A percentile compares a stretch with the other conserved stretches of the same genome.
Conservation (phyloP, 2,797 vertebrate genomes). For the Eupleurogrammus muticus region DNA sequence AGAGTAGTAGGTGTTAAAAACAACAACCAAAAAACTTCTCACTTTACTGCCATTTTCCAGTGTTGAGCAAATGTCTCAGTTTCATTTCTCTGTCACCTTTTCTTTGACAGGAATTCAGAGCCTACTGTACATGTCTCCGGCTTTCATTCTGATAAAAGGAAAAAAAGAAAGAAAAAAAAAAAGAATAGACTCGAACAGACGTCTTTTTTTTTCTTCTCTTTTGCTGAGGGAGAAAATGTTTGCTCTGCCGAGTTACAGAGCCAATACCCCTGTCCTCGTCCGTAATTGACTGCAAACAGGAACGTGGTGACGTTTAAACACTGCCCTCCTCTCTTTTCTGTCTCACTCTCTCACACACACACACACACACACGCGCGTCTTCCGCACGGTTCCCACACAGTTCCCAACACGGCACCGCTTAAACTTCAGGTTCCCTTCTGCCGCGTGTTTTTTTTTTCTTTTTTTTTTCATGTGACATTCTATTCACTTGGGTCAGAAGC, state of each 20-base stretch:
- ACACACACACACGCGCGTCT: conserved; percentile 23
- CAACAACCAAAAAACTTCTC: conserved; percentile 15
- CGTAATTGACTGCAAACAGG: conserved; percentile 86
- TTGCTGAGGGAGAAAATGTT: conserved; percentile 74
- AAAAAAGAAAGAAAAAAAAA: conserved; percentile 40
- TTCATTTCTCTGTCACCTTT: conserved; percentile 62
- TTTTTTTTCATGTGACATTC: conserved; percentile 85
- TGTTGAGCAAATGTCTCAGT: conserved; percentile 38
- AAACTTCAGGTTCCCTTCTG: conserved; percentile 51
- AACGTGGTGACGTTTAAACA: conserved; percentile 79
- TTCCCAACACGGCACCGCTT: conserved; percentile 51
- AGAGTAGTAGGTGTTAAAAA: conserved; percentile 11
- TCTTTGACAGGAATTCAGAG: conserved; percentile 55
- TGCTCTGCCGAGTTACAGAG: conserved; percentile 76
- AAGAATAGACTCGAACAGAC: conserved; percentile 60
- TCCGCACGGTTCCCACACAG: conserved; percentile 32
- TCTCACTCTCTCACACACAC: conserved; percentile 40
- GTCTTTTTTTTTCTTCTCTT: conserved; percentile 68
- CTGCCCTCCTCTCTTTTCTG: conserved; percentile 69
- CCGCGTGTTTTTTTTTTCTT: conserved; percentile 61
- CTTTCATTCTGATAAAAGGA: conserved; percentile 37
- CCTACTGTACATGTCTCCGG: conserved; percentile 8
- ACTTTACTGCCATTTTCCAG: conserved; percentile 4
- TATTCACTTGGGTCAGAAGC: conserved; percentile 88
- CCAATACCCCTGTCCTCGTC: conserved; percentile 79